phyloP scores from a whole-genome alignment of 2,797 vertebrate species.

The Tapera naevia region DNA sequence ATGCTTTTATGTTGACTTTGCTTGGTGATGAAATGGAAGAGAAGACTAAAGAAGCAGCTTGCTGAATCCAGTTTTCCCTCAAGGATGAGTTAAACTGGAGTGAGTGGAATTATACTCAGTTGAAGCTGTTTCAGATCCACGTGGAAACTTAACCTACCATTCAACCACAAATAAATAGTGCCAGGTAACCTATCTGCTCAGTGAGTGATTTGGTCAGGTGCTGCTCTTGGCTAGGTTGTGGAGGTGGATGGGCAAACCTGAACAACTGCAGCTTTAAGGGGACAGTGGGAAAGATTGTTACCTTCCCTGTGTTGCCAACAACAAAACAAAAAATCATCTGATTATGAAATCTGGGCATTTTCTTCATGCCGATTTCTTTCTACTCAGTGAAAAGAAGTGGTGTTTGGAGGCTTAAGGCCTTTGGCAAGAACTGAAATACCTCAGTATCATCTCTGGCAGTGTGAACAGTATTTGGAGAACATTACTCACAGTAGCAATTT shows the following conservation, averaged over 20 bases:
- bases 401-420: not conserved
- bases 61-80: not conserved
- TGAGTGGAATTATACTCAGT: not conserved
- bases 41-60: not conserved
- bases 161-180: not conserved
- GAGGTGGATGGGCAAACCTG: not conserved
- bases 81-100: not conserved
- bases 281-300: not conserved
- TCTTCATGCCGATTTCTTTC: not conserved
- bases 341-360: constrained; percentile 9
- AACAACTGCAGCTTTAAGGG: not conserved
- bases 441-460: not conserved
- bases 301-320: not conserved
- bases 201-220: not conserved
- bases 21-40: not conserved
- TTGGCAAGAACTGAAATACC: not conserved
- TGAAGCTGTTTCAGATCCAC: not conserved
- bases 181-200: not conserved
- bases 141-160: not conserved
- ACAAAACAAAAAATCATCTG: not conserved
- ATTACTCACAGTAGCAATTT: not conserved
- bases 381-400: not conserved
- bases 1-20: not conserved
- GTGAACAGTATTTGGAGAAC: not conserved
- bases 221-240: not conserved